phyloP scores from a whole-genome alignment of 2,113 vertebrate genomes.

The Greenwoodochromis staneri region DNA sequence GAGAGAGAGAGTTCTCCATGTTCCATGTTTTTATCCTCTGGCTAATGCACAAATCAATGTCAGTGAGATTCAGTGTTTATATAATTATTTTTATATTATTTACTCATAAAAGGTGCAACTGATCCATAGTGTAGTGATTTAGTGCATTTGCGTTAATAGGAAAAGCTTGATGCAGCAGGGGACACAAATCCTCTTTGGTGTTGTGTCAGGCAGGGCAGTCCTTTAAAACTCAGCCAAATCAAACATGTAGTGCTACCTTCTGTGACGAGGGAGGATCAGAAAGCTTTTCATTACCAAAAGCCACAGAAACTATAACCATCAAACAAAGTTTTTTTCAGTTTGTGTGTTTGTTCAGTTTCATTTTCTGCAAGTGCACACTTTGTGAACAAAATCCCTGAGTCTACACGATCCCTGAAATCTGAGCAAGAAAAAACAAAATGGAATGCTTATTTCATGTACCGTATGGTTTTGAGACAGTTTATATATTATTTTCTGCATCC shows the following conservation, averaged over 20 bases:
- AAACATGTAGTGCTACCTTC: background rate
- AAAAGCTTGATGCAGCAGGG: background rate
- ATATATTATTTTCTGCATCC: background rate
- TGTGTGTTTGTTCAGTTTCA: background rate
- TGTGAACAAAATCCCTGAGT: background rate
- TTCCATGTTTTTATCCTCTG: background rate
- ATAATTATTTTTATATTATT: conserved; percentile 17
- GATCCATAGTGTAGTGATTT: background rate
- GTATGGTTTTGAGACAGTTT: background rate
- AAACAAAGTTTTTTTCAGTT: background rate
- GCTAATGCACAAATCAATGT: conserved; percentile 1
- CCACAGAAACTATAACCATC: background rate
- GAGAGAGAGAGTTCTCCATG: background rate
- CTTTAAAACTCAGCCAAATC: background rate
- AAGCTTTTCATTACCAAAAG: background rate
- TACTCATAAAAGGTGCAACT: background rate
- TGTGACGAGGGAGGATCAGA: background rate
- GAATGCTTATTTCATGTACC: background rate
- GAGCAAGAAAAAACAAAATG: background rate
- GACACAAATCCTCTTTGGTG: background rate
- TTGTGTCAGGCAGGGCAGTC: background rate
- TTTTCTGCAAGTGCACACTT: background rate
- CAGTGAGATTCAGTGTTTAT: background rate
- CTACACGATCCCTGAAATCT: background rate
- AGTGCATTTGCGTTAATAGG: background rate